Evolutionary conservation across 2,888 invertebrate genomes (phyloP), one percentile per base, ranked within the genome.

Genomic region (Podotricha telesiphe): DNA sequence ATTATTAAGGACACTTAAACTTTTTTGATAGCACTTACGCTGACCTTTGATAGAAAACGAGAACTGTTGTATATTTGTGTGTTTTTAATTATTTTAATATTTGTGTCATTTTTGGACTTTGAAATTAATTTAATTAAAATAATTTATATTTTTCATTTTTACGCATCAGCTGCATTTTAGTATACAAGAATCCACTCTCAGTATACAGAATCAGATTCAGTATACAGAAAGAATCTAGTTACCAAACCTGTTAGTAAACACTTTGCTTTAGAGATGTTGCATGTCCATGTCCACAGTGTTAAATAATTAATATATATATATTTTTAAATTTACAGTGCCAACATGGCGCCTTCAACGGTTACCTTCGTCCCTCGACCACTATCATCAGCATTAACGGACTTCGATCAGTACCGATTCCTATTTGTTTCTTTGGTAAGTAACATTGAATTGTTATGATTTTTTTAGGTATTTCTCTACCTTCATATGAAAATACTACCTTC

Each of bases 291-390:
- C n/a, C n/a, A n/a, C n/a, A n/a, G n/a, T n/a, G n/a, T n/a, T n/a
- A n/a, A n/a, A n/a, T n/a, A n/a, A n/a, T 28, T 28, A 28, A 4
- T 28, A 28, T 28, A 28, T 28, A 47, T 8, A 47, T 1, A 7
- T 47, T 34, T 34, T 55, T 55, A 0, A 55, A n/a, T 34, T 95
- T 94, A 74, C 94, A 97, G 97, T 93, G 96, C 96, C 97, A 95
- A 80, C 86, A 97, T 97, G 97, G 97, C 97, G 95, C 94, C 94
- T 94, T 89, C 90, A 90, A 87, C 94, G 94, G 94, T 94, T 94
- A 94, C 88, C 89, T 94, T 93, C 91, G 93, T 94, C 93, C 94
- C 92, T 88, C 93, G 94, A 94, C 95, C 93, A 94, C 91, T 92
- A 93, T 88, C 91, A 91, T 81, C 84, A 83, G 78, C 83, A 80